phyloP scores from a whole-genome alignment of 2,797 vertebrate species.

The Semotilus atromaculatus region DNA sequence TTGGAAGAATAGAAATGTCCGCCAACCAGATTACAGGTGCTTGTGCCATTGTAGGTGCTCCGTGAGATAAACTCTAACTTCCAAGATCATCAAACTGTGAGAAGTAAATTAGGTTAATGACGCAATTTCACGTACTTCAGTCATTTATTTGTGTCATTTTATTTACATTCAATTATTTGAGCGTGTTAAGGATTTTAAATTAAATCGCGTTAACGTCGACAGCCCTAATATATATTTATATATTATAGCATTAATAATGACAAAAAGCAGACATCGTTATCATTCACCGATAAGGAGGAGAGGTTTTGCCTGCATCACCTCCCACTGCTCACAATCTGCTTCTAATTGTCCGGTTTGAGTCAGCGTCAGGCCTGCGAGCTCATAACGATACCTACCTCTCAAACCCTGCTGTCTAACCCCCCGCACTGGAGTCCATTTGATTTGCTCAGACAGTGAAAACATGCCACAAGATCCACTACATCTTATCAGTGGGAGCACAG shows the following conservation, averaged over 20 bases:
- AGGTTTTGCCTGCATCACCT: not conserved
- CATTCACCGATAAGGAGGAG: not conserved
- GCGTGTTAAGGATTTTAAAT: too few relatives aligned
- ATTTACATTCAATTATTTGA: too few relatives aligned
- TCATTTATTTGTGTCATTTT: too few relatives aligned
- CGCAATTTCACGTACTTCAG: too few relatives aligned
- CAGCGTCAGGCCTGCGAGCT: constrained; percentile 55
- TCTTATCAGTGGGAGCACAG: constrained; percentile 60
- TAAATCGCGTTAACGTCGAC: too few relatives aligned
- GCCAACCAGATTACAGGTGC: not conserved
- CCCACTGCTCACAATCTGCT: constrained; percentile 59
- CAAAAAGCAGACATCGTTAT: not conserved
- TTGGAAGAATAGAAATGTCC: too few relatives aligned
- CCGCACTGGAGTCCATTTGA: constrained; percentile 69
- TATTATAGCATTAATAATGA: not conserved
- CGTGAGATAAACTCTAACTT: not conserved
- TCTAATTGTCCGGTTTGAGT: constrained; percentile 58
- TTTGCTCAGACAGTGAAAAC: constrained; percentile 77
- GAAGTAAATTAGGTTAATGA: not conserved
- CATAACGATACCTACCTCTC: constrained; percentile 57
- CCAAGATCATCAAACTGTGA: not conserved
- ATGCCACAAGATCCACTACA: constrained; percentile 72
- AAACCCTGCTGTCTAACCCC: constrained; percentile 67
- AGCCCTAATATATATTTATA: too few relatives aligned
- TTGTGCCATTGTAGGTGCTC: not conserved